Base-by-base conservation (phyloP, 2,113 vertebrate genomes). In the Pipra filicauda region DNA sequence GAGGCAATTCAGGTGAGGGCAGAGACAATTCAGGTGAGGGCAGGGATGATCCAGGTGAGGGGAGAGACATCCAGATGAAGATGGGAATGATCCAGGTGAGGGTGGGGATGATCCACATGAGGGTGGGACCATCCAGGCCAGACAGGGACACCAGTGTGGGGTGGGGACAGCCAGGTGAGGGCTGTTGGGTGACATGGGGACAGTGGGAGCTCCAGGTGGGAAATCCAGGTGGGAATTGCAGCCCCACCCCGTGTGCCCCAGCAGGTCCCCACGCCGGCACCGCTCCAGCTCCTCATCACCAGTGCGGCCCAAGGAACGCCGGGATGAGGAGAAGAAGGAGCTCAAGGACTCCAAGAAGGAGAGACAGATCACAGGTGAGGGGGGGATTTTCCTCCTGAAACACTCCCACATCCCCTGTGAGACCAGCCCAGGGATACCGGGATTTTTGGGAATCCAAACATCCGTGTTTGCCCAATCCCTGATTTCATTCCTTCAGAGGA, bases 291-390 rank as follows among this genome's bases (percentile, higher is more conserved):
- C 99, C 9, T 94, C 94, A 5, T 99, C 99, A 13, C 99, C 99
- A 0, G 28, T 44, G 0, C 98, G 99, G 58, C 98, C 98, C 70
- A 99, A 99, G 96, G 99, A 99, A 59, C 95, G 98, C 66, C 98
- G 98, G 44, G 99, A 99, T 0, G 99, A 99, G 20, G 99, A 99
- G 6, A 98, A 99, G 26, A 98, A 98, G 84, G 98, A 98, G 44
- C 31, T 90, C 33, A 98, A 98, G 92, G 99, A 98, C 66, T 58
- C 95, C 65, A 98, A 98, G 95, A 99, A 99, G 95, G 98, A 99
- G 67, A 98, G 99, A 72, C 98, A 99, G 97, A 99, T 99, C 92
- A 99, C 99, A 41, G 99, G 99, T 99, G 95, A 96, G 67, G 27
- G 15, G 6, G 1, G 16, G 19, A 7, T 54, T 57, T 44, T 12